Evolutionary conservation across 2,888 invertebrate species (phyloP), one percentile per base, ranked within the genome.

Genomic region (Perizoma flavofasciatum): DNA sequence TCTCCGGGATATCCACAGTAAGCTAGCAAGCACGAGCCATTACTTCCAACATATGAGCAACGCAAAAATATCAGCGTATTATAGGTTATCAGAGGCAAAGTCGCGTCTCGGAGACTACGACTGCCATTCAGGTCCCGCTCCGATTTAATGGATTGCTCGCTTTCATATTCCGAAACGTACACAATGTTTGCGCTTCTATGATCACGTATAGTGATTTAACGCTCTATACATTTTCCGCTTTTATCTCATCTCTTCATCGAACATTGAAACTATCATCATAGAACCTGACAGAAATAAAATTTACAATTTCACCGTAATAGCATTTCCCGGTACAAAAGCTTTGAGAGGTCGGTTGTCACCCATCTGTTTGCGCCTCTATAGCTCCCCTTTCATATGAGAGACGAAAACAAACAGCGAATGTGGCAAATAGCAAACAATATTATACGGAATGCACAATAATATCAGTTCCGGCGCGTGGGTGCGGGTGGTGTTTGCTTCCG

Each of bases 361-460:
- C 86, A 85, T 83, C 79, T 89, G 85, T 91, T 90, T 90, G 86
- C 83, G 71, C 86, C 79, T 83, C 86, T 83, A 85, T 85, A 82
- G 86, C 89, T 90, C 91, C 92, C 92, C 90, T 90, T 90, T 90
- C 89, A 88, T 90, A 91, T 88, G 86, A 88, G 85, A 90, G 89
- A 80, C 89, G 89, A 91, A 87, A 90, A 90, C 91, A 91, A 92
- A 92, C 87, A 92, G 82, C 79, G 89, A 91, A 92, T 91, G 92
- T 92, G 92, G 87, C 90, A 92, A 92, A 90, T 87, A 92, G 91
- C 90, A 92, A 92, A 92, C 92, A 92, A 92, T 92, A 92, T 92
- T 92, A 92, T 92, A 89, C 92, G 89, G 91, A 90, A 92, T 92
- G 91, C 92, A 92, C 92, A 92, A 92, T 92, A 92, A 92, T 92